Conservation (phyloP, 2,888 invertebrate genomes). For the Psylliodes chrysocephalus region DNA sequence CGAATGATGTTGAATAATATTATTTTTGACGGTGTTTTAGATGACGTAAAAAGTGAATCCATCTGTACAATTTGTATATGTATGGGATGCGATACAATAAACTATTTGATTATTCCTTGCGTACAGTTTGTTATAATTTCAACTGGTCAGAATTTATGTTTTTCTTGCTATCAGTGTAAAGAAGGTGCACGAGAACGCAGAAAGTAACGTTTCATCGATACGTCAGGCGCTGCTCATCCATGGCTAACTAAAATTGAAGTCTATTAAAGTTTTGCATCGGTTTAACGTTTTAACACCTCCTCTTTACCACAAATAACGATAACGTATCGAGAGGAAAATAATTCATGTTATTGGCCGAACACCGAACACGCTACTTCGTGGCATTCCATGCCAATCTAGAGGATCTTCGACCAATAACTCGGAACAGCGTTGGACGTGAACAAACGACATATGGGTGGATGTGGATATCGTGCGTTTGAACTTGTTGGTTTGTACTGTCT, state of each 20-base stretch:
- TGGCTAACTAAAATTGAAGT: conserved; percentile 23
- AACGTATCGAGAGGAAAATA: conserved; percentile 17
- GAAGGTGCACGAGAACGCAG: background rate
- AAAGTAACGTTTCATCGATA: background rate
- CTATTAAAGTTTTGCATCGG: conserved; percentile 4
- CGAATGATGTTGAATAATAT: no score
- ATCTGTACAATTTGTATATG: no score
- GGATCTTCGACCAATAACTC: background rate
- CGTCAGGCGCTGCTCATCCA: background rate
- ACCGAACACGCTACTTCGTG: conserved; percentile 3
- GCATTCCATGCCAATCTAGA: conserved; percentile 21
- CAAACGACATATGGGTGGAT: background rate
- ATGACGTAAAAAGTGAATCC: no score
- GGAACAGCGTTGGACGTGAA: background rate
- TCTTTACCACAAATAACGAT: conserved; percentile 21
- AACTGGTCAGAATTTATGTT: no score
- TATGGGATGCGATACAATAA: no score
- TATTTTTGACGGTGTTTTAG: no score
- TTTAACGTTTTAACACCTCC: conserved; percentile 11
- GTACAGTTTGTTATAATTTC: no score
- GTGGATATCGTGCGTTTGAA: no score
- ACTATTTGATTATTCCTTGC: no score
- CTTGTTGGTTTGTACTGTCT: no score
- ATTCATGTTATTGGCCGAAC: conserved; percentile 15
- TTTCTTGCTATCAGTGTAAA: no score